Evolutionary conservation across 2,888 invertebrate species (phyloP), one percentile per base, ranked within the genome.

Genomic region (Nemurella pictetii): DNA sequence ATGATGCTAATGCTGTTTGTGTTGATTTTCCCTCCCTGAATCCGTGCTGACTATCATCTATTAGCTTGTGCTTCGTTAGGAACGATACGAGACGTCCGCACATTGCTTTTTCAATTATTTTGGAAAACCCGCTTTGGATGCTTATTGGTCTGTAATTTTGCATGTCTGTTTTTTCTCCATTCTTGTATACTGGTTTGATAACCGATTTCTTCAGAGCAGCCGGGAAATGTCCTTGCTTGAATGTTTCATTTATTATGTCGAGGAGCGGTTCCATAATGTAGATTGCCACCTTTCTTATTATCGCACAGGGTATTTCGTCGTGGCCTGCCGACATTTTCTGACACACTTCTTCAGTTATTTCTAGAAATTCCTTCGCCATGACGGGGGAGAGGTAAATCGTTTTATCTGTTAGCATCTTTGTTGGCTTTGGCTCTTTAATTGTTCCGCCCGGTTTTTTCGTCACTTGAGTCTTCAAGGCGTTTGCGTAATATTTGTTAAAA

Each of bases 271-370:
- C 4, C 20, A 3, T n/a, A 73, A 73, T 73, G 73, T n/a, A 73
- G 25, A 20, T 25, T n/a, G n/a, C 20, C 20, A 73, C 73, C 20
- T 73, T n/a, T 25, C 25, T 73, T 4, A 36, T 9, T 36, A 36
- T 36, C 7, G 7, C 15, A 36, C 36, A 73, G 26, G 75, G 75
- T 27, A 26, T 84, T 9, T 27, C n/a, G n/a, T 87, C 84, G 83
- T 86, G 86, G 0, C 74, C 83, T 28, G 84, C 75, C 20, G 81
- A 80, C n/a, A 83, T 81, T 0, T 80, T n/a, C 55, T 75, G 27
- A 84, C 86, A 83, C 84, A 83, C 75, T 20, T 85, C 29, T 32
- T 25, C 25, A n/a, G 81, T 78, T 26, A 27, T 75, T 0, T 75
- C 28, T 26, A 27, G 28, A 75, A 75, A 75, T 28, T 75, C 5